Base-by-base conservation (phyloP, 2,113 vertebrate species). In the Labeo rohita region DNA sequence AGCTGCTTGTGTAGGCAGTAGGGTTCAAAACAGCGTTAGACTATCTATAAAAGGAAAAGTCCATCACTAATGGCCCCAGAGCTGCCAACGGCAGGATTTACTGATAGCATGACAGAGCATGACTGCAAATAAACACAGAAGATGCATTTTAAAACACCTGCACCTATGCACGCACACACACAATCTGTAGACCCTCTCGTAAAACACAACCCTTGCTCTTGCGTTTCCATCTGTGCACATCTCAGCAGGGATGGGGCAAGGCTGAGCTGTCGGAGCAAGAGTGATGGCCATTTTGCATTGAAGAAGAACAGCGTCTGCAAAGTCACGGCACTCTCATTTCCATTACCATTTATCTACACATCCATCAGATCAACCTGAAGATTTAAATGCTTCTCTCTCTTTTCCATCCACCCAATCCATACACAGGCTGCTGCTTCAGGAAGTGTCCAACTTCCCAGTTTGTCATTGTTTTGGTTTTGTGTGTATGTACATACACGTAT, bases 291-390 rank as follows among this genome's bases (percentile, higher is more conserved):
- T 52, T 50, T 70, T 82, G 23, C 63, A 52, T 70, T 70, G 9
- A 66, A 49, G 43, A 80, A 65, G 43, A 66, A 34, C 43, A 28
- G 59, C 80, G 5, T 68, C 28, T 82, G 82, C 66, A 72, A 84
- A 84, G 50, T 59, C 50, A 73, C 21, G 12, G 28, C 49, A 84
- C 68, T 72, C 65, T 82, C 65, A 82, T 54, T 82, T 82, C 80
- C 80, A 82, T 70, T 81, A 83, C 23, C 16, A 54, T 83, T 56
- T 73, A 73, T 82, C 82, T 84, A 50, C 8, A 56, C 34, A 84
- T 84, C 36, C 68, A 84, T 84, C 68, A 73, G 66, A 45, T 54
- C 66, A 56, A 34, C 1, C 21, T 73, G 34, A 72, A 84, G 68
- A 73, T 73, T 82, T 70, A 70, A 8, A 81, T 65, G 23, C 56